A percentile compares a stretch with the other conserved stretches of the same genome.
Conservation (phyloP, 2,113 vertebrate genomes). For the Panthera uncia region DNA sequence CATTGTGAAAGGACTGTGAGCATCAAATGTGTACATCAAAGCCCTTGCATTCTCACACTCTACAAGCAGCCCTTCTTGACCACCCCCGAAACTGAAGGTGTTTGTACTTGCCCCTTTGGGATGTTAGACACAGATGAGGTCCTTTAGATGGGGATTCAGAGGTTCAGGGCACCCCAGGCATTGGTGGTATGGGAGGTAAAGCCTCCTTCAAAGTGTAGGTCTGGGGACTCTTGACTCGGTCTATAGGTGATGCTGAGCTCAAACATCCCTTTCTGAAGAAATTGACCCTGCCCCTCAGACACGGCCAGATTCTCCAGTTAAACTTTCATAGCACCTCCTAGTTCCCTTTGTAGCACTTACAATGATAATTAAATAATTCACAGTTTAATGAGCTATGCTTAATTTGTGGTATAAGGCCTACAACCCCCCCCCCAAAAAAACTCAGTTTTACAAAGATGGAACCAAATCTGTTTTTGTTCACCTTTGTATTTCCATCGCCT, state of each 20-base stretch:
- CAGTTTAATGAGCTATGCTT: not conserved
- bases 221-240: not conserved
- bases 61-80: too few relatives aligned
- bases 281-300: accelerated
- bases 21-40: not conserved
- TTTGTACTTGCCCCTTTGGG: not conserved
- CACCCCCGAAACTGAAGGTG: not conserved
- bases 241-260: not conserved
- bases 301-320: not conserved
- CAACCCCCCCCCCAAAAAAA: not conserved
- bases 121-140: not conserved
- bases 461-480: not conserved
- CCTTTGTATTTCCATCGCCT: not conserved
- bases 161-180: not conserved
- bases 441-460: not conserved
- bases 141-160: not conserved
- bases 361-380: not conserved
- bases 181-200: not conserved
- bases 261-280: not conserved
- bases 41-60: not conserved
- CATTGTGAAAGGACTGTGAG: not conserved
- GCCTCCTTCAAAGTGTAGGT: not conserved
- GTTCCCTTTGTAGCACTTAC: not conserved
- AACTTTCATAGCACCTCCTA: not conserved
- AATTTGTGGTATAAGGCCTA: not conserved